Base-by-base conservation (phyloP, 2,888 invertebrate species). In the Amblyteles armatorius region DNA sequence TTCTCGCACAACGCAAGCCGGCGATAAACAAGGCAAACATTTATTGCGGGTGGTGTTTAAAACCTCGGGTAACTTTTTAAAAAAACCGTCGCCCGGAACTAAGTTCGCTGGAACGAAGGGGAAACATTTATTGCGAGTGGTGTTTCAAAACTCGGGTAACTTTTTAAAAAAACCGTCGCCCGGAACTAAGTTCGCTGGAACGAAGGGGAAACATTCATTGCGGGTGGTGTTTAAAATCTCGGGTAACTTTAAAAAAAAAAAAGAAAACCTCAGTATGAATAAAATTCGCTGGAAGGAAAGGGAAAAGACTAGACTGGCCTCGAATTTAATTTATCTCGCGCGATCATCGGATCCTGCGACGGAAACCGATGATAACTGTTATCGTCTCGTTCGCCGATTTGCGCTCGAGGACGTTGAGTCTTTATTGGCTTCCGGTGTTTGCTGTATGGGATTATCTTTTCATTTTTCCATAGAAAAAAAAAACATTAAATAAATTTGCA, bases 321-420 rank as follows among this genome's bases (percentile, higher is more conserved):
- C 72, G 76, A 40, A 68, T 76, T 77, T 79, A 40, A 79, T 72
- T 82, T 65, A 13, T 68, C 55, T 68, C 63, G 9, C 19, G 3
- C 2, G 26, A 29, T 60, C 7, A 7, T 13, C 57, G 71, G 71
- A 85, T 82, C 65, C 79, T 67, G 57, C 48, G 60, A 67, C 65
- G 36, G 60, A 82, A 85, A 76, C 71, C 50, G 76, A 52, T 69
- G 85, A 85, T 82, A 82, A 85, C 79, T 74, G 82, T 85, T 85
- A 85, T 85, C 79, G 82, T 52, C 13, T 67, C 71, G 36, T 52
- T 72, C 71, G 40, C 29, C 40, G 52, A 33, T 52, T 29, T 71
- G 22, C 57, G 50, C 71, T 60, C 76, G 79, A 82, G 69, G 44
- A 79, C 82, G 79, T 79, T 82, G 73, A n/a, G 50, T 3, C 16